Base-by-base conservation (phyloP, 2,113 vertebrate species). In the Bolborhynchus lineola region DNA sequence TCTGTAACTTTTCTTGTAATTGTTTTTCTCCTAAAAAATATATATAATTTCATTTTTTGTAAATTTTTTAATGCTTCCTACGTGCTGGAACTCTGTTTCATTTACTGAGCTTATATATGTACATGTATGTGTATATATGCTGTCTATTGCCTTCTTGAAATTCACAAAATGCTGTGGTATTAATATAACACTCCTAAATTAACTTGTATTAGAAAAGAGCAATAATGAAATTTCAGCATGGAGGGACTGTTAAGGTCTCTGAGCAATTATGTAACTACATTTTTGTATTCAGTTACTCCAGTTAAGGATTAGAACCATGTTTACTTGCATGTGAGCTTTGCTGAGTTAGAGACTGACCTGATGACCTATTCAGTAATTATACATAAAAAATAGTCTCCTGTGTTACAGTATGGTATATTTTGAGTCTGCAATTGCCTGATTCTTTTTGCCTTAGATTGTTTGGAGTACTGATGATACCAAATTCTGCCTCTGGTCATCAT, bases 211-310 rank as follows among this genome's bases (percentile, higher is more conserved):
- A 20, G 31, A 55, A 76, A 72, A 80, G 24, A 63, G 26, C 15
- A 86, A 26, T 71, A 80, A 82, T 33, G 55, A 64, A 18, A 89
- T 59, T 71, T 50, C 37, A 93, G 28, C 17, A 20, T 39, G 21
- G 42, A 47, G 47, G 28, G 37, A 76, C n/a, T 68, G 37, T 47
- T 50, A n/a, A 55, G 17, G 35, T 88, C 35, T 74, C 35, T 52
- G 31, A 67, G 41, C 0, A 0, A 68, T 23, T 63, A 17, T 16
- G 14, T 29, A 67, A 47, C 62, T 60, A 41, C 10, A 4, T 53
- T 83, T 92, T 68, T 75, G 20, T 67, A 28, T 87, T 77, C 42
- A 24, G 31, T 49, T 47, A 25, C 16, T 64, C 21, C 11, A 68
- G 41, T 74, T 74, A 83, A 74, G 60, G 28, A 50, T 79, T 63